phyloP scores from a whole-genome alignment of 2,888 invertebrate genomes.

The Hypselothyrea guttata region DNA sequence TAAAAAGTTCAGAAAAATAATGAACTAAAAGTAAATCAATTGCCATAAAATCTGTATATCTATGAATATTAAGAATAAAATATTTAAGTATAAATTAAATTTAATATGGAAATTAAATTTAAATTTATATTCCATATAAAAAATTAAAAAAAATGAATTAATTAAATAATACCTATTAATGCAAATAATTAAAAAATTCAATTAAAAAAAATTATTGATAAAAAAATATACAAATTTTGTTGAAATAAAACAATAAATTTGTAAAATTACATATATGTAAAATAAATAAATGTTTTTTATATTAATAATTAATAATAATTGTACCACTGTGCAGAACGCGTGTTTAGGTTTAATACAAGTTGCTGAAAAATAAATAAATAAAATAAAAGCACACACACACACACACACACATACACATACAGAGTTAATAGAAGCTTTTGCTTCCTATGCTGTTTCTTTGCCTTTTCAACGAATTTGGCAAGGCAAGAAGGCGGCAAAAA shows the following conservation, averaged over 20 bases:
- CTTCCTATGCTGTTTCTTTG: too few relatives aligned
- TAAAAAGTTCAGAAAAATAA: too few relatives aligned
- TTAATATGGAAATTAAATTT: too few relatives aligned
- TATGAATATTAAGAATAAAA: not conserved
- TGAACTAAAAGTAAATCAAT: too few relatives aligned
- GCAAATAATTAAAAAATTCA: too few relatives aligned
- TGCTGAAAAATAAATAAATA: not conserved
- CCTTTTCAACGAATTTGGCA: not conserved
- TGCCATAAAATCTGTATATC: not conserved
- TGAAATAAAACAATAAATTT: slow-evolving; percentile 3
- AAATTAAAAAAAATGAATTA: not conserved
- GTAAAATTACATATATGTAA: not conserved
- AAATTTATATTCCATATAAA: not conserved
- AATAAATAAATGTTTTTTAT: too few relatives aligned
- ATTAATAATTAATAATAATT: not conserved
- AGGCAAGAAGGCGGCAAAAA: not conserved
- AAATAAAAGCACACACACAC: too few relatives aligned
- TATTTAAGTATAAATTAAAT: too few relatives aligned
- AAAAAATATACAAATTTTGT: too few relatives aligned
- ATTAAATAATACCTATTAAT: too few relatives aligned
- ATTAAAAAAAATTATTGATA: not conserved
- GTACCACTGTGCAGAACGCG: slow-evolving; percentile 47
- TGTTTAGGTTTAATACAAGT: slow-evolving; percentile 15
- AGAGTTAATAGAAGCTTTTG: too few relatives aligned
- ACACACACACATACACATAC: not conserved